Base-by-base conservation (phyloP, 2,797 vertebrate species). In the Emydoidea blandingii region DNA sequence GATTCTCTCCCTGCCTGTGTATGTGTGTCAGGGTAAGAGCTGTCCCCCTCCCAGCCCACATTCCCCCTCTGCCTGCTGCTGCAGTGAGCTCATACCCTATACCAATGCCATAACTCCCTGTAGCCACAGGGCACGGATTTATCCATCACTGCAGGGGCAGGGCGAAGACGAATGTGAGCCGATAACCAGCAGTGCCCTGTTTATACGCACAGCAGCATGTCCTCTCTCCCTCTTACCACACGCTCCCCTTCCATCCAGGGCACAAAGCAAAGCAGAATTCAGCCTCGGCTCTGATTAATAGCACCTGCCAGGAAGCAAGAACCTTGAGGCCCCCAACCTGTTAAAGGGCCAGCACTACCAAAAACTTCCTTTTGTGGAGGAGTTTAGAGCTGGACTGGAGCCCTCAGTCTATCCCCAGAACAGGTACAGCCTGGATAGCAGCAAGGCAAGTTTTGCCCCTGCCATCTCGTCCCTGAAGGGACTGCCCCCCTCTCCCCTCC, bases 1-100 rank as follows among this genome's bases (percentile, higher is more conserved):
- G 54, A 25, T 41, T 53, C 37, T 74, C 74, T 80, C 7, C 81
- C 44, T 79, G 56, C 27, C 47, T 41, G 34, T n/a, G 16, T 91
- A 85, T 1, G 8, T 81, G 49, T 84, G 95, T 89, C 56, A 62
- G 68, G 87, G 96, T 76, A 89, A 94, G 92, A 72, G 91, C 83
- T 93, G 94, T 91, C 72, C 25, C 34, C 12, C 89, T 89, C 41
- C 8, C 34, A 68, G 62, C 62, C 62, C 62, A 68, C 8, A 5
- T 37, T 37, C 16, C 59, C 59, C 76, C 57, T 31, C 11, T 2
- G 65, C 5, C 0, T 76, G 86, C 83, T 96, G 88, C 93, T 91
- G 89, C 85, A 37, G 81, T 93, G 94, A 96, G 88, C 93, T 96
- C 92, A 88, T 78, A 88, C 79, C 21, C 8, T 2, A 31, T 0